A percentile compares a stretch with the other conserved stretches of the same genome.
phyloP scores from a whole-genome alignment of 2,113 vertebrate species.

The Parotia lawesii region DNA sequence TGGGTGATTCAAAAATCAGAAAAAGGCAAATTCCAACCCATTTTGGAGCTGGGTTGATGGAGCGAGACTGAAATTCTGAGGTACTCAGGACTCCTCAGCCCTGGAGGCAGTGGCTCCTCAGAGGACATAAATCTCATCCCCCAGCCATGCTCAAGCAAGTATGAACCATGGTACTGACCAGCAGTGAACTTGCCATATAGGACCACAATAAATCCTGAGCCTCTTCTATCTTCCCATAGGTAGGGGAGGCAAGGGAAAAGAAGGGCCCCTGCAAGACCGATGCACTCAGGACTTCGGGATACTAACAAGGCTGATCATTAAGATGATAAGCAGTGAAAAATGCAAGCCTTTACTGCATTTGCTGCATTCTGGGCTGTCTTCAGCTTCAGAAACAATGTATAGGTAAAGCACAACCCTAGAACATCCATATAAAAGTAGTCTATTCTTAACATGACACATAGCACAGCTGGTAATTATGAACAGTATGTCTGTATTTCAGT shows the following conservation, averaged over 20 bases:
- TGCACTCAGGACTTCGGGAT: background rate
- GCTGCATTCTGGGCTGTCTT: background rate
- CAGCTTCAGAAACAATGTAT: background rate
- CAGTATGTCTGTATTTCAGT: background rate
- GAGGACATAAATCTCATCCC: background rate
- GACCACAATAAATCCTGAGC: background rate
- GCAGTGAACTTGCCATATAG: background rate
- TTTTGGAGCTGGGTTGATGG: background rate
- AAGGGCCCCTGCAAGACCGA: background rate
- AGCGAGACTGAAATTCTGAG: background rate
- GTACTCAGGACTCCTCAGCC: background rate
- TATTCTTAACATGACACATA: background rate
- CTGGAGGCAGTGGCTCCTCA: rapidly evolving
- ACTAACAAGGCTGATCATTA: background rate
- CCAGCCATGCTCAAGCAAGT: background rate
- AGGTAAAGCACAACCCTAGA: background rate
- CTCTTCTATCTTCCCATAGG: background rate
- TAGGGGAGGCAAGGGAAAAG: background rate
- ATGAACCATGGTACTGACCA: background rate
- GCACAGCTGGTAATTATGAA: background rate
- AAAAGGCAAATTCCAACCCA: background rate
- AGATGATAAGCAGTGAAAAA: background rate
- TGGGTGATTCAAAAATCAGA: background rate
- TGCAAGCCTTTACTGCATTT: background rate
- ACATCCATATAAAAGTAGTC: background rate